These are phyloP conservation scores for Trissoscelio sp. DNA, from an alignment of 2,888 invertebrate genomes.

Conservation along the genomic window DNA sequence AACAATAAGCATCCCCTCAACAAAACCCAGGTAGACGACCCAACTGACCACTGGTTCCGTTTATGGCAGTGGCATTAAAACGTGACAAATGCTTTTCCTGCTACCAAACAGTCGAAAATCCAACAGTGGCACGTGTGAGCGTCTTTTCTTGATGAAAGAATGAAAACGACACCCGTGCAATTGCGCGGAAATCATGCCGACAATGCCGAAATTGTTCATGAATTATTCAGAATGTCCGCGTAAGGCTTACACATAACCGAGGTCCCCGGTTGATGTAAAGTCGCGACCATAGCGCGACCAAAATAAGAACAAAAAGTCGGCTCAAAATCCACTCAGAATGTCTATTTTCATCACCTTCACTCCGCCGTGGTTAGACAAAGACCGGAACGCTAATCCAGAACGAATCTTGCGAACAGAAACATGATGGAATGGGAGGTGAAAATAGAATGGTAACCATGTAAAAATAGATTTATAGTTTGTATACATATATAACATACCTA, in stretches of 20 bases:
- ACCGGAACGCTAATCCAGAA: slow-evolving; percentile 31
- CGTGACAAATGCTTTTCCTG: neutral
- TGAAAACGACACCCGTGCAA: slow-evolving; percentile 9
- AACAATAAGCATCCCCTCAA: neutral
- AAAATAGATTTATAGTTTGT: too few relatives aligned
- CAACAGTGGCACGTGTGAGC: neutral
- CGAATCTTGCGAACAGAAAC: slow-evolving; percentile 13
- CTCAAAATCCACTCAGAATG: slow-evolving; percentile 16
- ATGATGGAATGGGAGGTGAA: slow-evolving; percentile 8
- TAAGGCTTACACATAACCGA: slow-evolving; percentile 5
- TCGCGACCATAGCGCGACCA: slow-evolving; percentile 17
- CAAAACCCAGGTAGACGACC: neutral
- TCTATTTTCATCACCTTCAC: slow-evolving; percentile 59
- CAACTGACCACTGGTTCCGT: neutral
- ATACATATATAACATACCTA: too few relatives aligned
- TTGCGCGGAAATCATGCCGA: slow-evolving; percentile 17
- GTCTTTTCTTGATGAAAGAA: slow-evolving; percentile 3
- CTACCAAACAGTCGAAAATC: neutral
- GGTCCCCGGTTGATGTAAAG: neutral
- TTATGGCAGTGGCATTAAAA: neutral
- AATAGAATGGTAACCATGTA: slow-evolving; percentile 41
- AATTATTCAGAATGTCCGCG: slow-evolving; percentile 19
- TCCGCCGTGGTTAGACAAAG: slow-evolving; percentile 41
- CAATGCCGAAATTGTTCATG: slow-evolving; percentile 38
- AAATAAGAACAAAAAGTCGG: slow-evolving; percentile 43